Percentiles rank a stretch among this genome's conserved stretches.
Conservation (phyloP, 2,888 invertebrate species). For the Tachystola acroxantha region DNA sequence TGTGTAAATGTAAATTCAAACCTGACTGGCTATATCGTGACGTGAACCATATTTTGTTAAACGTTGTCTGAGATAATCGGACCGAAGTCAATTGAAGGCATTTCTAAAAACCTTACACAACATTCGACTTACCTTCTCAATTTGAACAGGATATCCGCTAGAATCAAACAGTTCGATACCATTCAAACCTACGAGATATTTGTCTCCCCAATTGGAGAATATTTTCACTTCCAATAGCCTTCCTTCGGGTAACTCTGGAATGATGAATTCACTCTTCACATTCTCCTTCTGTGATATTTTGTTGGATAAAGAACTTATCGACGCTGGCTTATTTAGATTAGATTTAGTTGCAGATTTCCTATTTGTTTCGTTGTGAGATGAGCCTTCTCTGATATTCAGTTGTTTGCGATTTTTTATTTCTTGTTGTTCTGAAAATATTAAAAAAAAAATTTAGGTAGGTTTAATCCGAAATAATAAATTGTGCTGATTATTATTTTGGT, state of each 20-base stretch:
- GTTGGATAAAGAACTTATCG: slow-evolving; percentile 35
- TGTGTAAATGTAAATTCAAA: too few species aligned
- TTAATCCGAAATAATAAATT: neutral
- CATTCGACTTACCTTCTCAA: slow-evolving; percentile 83
- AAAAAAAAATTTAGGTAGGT: too few species aligned
- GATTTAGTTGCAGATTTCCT: slow-evolving; percentile 31
- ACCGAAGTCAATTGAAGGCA: too few species aligned
- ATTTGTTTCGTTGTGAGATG: slow-evolving; percentile 10
- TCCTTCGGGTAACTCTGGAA: slow-evolving; percentile 88
- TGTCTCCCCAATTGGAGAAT: slow-evolving; percentile 88
- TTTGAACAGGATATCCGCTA: slow-evolving; percentile 76
- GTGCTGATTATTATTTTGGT: neutral
- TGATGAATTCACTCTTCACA: slow-evolving; percentile 78
- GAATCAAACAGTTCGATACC: slow-evolving; percentile 86
- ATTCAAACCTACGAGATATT: slow-evolving; percentile 86
- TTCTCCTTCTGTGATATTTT: slow-evolving; percentile 36
- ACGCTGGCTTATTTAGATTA: slow-evolving; percentile 36
- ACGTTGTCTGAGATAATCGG: too few species aligned
- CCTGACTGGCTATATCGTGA: too few species aligned
- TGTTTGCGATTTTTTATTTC: slow-evolving; percentile 34
- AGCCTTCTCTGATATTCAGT: slow-evolving; percentile 25
- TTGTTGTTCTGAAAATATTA: slow-evolving; percentile 33
- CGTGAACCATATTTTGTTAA: too few species aligned
- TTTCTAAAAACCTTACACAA: too few species aligned
- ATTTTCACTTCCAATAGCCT: slow-evolving; percentile 82